These are phyloP conservation scores for Tachycineta bicolor DNA, from an alignment of 2,113 vertebrate species.

Conservation along the genomic window DNA sequence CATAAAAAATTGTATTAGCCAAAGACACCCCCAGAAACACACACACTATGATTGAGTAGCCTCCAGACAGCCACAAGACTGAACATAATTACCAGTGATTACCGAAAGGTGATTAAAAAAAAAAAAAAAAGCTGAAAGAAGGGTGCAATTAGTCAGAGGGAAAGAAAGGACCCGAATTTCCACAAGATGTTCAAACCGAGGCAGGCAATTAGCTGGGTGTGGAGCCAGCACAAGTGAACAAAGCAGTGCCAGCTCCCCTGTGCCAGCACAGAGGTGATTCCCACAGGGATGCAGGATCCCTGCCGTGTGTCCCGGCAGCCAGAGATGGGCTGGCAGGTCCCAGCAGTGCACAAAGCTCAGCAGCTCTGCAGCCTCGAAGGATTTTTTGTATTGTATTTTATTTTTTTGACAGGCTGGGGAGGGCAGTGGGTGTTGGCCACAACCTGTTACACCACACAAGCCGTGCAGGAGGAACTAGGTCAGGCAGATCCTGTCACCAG, in stretches of 20 bases:
- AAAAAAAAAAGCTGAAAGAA: neutral
- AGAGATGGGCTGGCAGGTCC: neutral
- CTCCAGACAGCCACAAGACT: slow-evolving; percentile 2
- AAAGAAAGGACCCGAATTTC: neutral
- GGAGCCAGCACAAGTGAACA: neutral
- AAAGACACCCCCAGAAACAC: neutral
- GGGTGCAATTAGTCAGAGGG: slow-evolving; percentile 20
- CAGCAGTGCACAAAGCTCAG: neutral
- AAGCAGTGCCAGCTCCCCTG: accelerated
- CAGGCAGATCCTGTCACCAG: neutral
- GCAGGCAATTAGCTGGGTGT: slow-evolving; percentile 20
- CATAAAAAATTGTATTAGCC: neutral
- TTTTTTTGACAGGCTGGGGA: neutral
- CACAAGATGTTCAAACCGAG: neutral
- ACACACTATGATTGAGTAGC: neutral
- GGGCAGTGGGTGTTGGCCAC: neutral
- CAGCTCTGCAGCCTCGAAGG: neutral
- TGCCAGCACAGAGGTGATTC: accelerated
- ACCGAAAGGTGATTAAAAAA: neutral
- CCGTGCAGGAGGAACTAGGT: slow-evolving; percentile 42
- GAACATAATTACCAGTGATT: neutral
- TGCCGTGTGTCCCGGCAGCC: neutral
- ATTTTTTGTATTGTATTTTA: neutral
- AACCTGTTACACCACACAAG: neutral
- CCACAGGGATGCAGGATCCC: neutral